phyloP scores from a whole-genome alignment of 2,113 vertebrate species.

The Carettochelys insculpta region DNA sequence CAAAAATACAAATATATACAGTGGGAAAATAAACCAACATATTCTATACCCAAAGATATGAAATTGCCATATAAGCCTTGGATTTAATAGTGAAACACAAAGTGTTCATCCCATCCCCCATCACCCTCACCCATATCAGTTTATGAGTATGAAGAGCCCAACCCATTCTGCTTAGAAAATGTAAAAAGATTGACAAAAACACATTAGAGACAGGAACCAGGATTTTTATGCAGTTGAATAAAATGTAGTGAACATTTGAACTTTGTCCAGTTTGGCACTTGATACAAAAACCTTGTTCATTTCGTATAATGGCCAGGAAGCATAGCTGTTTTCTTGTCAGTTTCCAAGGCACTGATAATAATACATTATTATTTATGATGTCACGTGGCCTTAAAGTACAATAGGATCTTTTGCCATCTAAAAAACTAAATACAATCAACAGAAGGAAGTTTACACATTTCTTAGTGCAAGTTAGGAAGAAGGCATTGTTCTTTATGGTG shows the following conservation, averaged over 20 bases:
- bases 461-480: conserved; percentile 22
- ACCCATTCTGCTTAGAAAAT: not conserved
- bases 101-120: not conserved
- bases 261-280: not conserved
- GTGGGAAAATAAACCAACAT: not conserved
- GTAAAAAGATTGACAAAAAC: not conserved
- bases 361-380: conserved; percentile 7
- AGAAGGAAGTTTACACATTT: conserved; percentile 70
- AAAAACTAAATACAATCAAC: conserved; percentile 49
- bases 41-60: not conserved
- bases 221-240: not conserved
- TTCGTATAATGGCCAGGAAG: conserved; percentile 29
- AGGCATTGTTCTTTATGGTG: conserved; percentile 54
- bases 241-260: not conserved
- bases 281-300: conserved; percentile 1
- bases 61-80: not conserved
- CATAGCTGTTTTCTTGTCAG: conserved; percentile 2
- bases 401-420: conserved; percentile 35
- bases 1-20: not conserved
- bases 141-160: not conserved
- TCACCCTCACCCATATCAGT: not conserved
- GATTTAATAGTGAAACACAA: not conserved
- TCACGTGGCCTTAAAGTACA: conserved; percentile 35
- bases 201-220: not conserved
- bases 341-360: not conserved